Base-by-base conservation (phyloP, 2,888 invertebrate genomes). In the Eretmocerus hayati region DNA sequence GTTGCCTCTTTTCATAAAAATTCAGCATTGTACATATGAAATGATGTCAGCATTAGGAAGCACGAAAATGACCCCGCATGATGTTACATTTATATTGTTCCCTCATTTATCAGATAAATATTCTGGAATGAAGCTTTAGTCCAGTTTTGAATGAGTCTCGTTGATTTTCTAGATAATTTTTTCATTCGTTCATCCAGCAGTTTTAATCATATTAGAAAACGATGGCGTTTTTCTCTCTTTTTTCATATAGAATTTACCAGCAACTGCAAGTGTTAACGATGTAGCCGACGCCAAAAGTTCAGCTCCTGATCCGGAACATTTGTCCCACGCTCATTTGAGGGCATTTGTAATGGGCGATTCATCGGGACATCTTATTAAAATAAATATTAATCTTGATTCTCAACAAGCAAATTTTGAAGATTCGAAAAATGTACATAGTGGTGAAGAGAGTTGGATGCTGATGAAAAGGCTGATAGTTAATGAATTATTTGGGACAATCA, bases 381-480 rank as follows among this genome's bases (percentile, higher is more conserved):
- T 52, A 13, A 46, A 35, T 15, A 23, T 49, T 26, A 42, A 49
- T 23, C 13, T 31, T 41, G 19, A 22, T 37, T 13, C 44, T 46
- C 19, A 30, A 19, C 8, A 46, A 51, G n/a, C 15, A 3, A 21
- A 22, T 30, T 35, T 42, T 19, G 31, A 45, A 33, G 2, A 18
- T 4, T 26, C 48, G 0, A 42, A 52, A 19, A 49, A 48, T 21
- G 40, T 46, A 15, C 51, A 45, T 2, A 36, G 48, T 39, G 55
- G 62, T 19, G 66, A 66, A 41, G 59, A 56, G 31, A 57, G 56
- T 15, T 71, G 70, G 70, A 46, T 57, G 33, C 52, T 59, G 9
- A 47, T 68, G 15, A 66, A 64, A 40, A 61, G 64, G 46, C 47
- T 65, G 20, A 59, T 66, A 15, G 56, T 65, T 1, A 62, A 66